phyloP scores from a whole-genome alignment of 2,113 vertebrate genomes.

The Triplophysa tibetana region DNA sequence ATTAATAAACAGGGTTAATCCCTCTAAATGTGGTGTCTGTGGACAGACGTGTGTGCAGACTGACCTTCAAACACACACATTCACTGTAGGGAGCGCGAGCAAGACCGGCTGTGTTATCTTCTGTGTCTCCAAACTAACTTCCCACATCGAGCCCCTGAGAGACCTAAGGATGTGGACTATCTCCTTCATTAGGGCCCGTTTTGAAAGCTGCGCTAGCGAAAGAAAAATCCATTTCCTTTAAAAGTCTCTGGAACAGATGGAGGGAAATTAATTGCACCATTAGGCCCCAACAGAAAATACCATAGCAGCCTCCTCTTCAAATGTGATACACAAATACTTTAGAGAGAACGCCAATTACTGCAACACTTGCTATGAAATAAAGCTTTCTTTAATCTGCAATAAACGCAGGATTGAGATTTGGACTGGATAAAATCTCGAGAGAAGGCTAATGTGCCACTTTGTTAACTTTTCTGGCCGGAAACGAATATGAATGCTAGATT shows the following conservation, averaged over 20 bases:
- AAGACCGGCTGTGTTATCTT: constrained; percentile 58
- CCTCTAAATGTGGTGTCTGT: constrained; percentile 60
- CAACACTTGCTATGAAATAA: constrained; percentile 93
- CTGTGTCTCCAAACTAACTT: constrained; percentile 87
- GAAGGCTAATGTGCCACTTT: constrained; percentile 31
- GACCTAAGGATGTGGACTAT: constrained; percentile 87
- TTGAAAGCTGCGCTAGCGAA: constrained; percentile 69
- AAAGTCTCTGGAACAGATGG: constrained; percentile 96
- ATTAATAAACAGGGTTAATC: constrained; percentile 44
- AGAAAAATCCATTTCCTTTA: constrained; percentile 86
- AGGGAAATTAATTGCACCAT: constrained; percentile 98
- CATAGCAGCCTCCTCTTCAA: constrained; percentile 87
- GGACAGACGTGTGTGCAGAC: constrained; percentile 78
- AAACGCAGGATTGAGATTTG: constrained; percentile 90
- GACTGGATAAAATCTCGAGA: constrained; percentile 85
- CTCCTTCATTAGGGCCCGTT: constrained; percentile 98
- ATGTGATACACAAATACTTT: constrained; percentile 87
- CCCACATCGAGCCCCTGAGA: constrained; percentile 86
- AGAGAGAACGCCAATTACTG: constrained; percentile 92
- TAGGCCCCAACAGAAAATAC: constrained; percentile 93
- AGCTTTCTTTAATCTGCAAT: constrained; percentile 94
- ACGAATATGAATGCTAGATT: background rate
- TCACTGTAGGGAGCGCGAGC: constrained; percentile 7
- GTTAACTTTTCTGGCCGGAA: background rate
- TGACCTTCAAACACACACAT: constrained; percentile 49